phyloP scores from a whole-genome alignment of 2,888 invertebrate genomes.

The Athalia cordata region DNA sequence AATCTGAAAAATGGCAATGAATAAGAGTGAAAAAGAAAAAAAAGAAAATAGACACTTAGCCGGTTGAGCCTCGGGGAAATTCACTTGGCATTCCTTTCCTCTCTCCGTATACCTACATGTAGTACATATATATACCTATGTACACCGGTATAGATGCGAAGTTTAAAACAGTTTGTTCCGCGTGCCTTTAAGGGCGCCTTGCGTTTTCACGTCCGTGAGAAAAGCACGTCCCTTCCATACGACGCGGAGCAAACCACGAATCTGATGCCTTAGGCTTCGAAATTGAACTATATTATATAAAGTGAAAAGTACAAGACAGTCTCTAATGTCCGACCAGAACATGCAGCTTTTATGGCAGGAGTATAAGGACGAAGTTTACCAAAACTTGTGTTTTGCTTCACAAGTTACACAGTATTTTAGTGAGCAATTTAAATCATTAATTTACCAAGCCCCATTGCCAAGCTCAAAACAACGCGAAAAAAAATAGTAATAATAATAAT shows the following conservation, averaged over 20 bases:
- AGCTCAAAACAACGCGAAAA: too few relatives aligned
- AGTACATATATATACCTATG: too few relatives aligned
- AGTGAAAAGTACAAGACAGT: slow-evolving; percentile 19
- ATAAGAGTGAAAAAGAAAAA: background rate
- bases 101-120: background rate
- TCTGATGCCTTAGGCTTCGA: slow-evolving; percentile 21
- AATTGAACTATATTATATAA: background rate
- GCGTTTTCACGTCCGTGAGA: slow-evolving; percentile 17
- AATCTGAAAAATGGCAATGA: background rate
- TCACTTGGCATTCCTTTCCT: slow-evolving; percentile 30
- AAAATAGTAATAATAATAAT: too few relatives aligned
- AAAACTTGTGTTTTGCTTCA: background rate
- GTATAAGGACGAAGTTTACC: slow-evolving; percentile 17
- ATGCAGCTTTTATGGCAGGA: background rate
- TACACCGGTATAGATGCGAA: background rate
- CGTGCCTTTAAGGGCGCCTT: slow-evolving; percentile 25
- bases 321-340: slow-evolving; percentile 5
- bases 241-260: slow-evolving; percentile 24
- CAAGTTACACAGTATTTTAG: too few relatives aligned
- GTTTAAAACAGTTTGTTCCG: slow-evolving; percentile 38
- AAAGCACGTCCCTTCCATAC: background rate
- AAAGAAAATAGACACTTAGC: background rate
- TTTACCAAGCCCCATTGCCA: too few relatives aligned
- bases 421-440: too few relatives aligned
- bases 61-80: slow-evolving; percentile 30